These are phyloP conservation scores for Odontophorus gujanensis DNA, from an alignment of 2,113 vertebrate species.

Conservation along the genomic window DNA sequence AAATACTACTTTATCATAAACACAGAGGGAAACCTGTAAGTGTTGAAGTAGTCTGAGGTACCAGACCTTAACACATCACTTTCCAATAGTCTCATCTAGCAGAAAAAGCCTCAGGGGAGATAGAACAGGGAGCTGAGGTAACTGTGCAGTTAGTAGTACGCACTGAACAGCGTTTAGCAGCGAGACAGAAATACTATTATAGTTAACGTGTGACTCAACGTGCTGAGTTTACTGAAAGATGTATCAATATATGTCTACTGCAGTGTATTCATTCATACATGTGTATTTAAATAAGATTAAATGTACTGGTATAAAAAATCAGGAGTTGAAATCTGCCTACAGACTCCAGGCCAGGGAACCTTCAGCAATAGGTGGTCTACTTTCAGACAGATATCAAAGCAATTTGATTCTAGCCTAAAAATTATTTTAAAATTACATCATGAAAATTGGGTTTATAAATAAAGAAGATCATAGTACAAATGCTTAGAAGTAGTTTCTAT, in stretches of 20 bases:
- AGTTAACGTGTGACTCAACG: not conserved
- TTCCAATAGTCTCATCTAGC: not conserved
- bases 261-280: not conserved
- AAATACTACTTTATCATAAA: not conserved
- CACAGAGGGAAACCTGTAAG: not conserved
- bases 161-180: not conserved
- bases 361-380: not conserved
- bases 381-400: conserved; percentile 29
- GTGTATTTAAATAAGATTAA: not conserved
- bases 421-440: not conserved
- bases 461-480: conserved; percentile 10
- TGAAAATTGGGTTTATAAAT: conserved; percentile 52
- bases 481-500: conserved; percentile 42
- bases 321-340: conserved; percentile 4
- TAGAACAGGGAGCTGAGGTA: not conserved
- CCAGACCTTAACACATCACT: not conserved
- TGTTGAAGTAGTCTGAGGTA: not conserved
- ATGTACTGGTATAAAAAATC: not conserved
- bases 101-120: not conserved
- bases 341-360: not conserved
- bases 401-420: not conserved
- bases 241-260: not conserved
- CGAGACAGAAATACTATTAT: not conserved
- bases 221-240: not conserved
- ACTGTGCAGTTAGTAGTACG: not conserved